A percentile compares a stretch with the other conserved stretches of the same genome.
Evolutionary conservation across 2,113 vertebrate genomes (phyloP).

Genomic region (Anthoscopus minutus): DNA sequence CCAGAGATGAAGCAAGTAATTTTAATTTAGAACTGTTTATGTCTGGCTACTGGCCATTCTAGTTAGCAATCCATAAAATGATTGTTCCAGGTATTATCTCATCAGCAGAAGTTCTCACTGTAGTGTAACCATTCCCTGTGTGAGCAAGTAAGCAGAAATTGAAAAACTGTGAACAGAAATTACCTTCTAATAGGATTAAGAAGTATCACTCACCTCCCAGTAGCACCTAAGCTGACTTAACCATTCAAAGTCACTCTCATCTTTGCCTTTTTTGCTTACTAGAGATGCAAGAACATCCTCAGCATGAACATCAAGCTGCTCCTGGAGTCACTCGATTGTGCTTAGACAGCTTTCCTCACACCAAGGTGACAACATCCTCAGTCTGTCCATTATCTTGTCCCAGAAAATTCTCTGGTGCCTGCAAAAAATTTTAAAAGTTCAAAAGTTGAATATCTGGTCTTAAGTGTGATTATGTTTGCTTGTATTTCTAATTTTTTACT

Average conservation of each 20-base stretch:
- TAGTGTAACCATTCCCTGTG: background rate
- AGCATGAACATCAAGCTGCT: constrained; percentile 82
- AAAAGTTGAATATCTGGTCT: background rate
- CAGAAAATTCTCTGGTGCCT: constrained; percentile 81
- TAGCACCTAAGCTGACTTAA: constrained; percentile 89
- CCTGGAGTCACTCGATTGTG: constrained; percentile 84
- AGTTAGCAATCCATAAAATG: constrained; percentile 3
- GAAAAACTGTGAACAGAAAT: constrained; percentile 35
- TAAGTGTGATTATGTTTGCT: background rate
- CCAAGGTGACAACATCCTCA: constrained; percentile 84
- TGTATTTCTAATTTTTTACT: background rate
- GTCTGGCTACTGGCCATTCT: background rate
- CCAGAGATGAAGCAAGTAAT: background rate
- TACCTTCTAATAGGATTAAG: constrained; percentile 13
- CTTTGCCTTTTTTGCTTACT: constrained; percentile 77
- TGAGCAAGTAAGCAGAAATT: constrained; percentile 20
- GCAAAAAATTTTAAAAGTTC: background rate
- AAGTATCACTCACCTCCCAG: constrained; percentile 76
- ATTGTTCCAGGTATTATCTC: background rate
- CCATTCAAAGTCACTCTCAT: constrained; percentile 89
- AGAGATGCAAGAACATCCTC: constrained; percentile 80
- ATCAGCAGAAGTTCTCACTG: constrained; percentile 40
- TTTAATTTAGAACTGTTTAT: constrained; percentile 21
- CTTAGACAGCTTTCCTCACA: constrained; percentile 84
- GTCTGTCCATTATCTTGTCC: constrained; percentile 80